phyloP scores from a whole-genome alignment of 2,797 vertebrate species.

The Cossypha dichroa region DNA sequence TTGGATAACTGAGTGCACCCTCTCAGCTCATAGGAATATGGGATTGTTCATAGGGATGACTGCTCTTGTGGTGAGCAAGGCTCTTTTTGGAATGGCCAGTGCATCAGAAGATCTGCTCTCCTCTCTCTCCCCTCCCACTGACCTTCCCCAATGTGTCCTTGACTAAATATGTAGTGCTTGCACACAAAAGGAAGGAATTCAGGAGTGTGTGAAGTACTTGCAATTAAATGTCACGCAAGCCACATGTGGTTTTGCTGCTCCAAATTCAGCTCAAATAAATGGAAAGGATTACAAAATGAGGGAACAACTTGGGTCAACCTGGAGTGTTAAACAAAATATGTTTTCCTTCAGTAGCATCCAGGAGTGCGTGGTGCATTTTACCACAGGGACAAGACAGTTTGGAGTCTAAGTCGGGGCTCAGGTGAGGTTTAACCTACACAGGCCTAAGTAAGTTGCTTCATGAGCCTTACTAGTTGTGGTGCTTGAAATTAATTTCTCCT shows the following conservation, averaged over 20 bases:
- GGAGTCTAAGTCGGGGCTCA: neutral
- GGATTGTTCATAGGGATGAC: neutral
- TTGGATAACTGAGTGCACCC: neutral
- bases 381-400: neutral
- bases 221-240: conserved; percentile 64
- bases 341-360: conserved; percentile 36
- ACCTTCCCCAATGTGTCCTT: conserved; percentile 10
- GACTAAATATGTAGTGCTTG: conserved; percentile 23
- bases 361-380: neutral
- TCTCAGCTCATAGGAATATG: neutral
- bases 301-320: conserved; percentile 50
- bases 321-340: conserved; percentile 14
- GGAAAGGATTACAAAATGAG: conserved; percentile 61
- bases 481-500: neutral
- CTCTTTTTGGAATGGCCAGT: neutral
- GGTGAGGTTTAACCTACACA: neutral
- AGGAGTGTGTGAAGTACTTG: conserved; percentile 48
- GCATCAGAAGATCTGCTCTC: neutral
- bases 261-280: conserved; percentile 52
- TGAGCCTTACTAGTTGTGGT: neutral
- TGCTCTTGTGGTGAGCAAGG: neutral
- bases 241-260: conserved; percentile 63
- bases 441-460: neutral
- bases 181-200: conserved; percentile 63
- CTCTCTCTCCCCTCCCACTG: neutral